Base-by-base conservation (phyloP, 1,140 invertebrate species). In the honey bee (Apis mellifera) region DNA sequence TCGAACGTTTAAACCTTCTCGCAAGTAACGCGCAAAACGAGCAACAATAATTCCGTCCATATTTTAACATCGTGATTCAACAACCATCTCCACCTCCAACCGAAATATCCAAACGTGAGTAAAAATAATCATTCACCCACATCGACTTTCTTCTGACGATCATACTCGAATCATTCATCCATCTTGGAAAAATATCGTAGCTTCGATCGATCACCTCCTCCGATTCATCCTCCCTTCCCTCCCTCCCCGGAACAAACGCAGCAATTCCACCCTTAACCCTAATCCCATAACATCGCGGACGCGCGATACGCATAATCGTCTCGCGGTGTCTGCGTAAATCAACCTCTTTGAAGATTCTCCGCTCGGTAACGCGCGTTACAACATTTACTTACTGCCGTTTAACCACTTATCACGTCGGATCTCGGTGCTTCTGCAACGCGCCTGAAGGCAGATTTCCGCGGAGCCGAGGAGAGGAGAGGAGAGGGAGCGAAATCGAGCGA, bases 351-450 rank as follows among this genome's bases (percentile, higher is more conserved):
- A 88, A 82, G 11, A 13, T 11, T 42, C 74, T 66, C 21, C 48
- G 52, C 52, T 48, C 59, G 32, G 23, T n/a, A 50, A 17, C 52
- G 71, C 72, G 76, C 66, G 86, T 88, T 88, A 88, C 86, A 85
- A 84, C 86, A 85, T 89, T 89, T 89, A 89, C 85, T 89, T 82
- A 87, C 88, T 78, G 73, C 77, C 88, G 88, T 89, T 89, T 89
- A 89, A 89, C 85, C 88, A 89, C 88, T 89, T 89, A 89, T 89
- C 88, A 89, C 86, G 78, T 87, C 78, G 81, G 84, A 89, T 89
- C 88, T 89, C 65, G 65, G 71, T 75, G 78, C 75, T 78, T 77
- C 70, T 72, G 81, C 72, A 86, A 81, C 74, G 76, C 70, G 86
- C 87, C 86, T 75, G 86, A 68, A 89, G 86, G 86, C 87, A 88